Conservation (phyloP, 2,797 vertebrate genomes). For the Rhinogobio ventralis region DNA sequence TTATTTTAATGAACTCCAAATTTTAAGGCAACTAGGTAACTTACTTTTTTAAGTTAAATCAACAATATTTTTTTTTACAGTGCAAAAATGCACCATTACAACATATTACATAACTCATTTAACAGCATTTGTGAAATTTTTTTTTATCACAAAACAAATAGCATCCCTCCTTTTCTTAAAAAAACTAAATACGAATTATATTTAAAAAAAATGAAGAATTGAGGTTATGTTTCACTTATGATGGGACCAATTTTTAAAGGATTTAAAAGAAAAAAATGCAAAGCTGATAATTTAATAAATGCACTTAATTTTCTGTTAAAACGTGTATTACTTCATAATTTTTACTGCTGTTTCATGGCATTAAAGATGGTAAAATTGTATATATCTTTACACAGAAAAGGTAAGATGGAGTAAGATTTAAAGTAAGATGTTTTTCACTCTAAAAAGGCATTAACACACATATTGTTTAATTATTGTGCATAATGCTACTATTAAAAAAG, state of each 20-base stretch:
- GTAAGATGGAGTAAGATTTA: not conserved
- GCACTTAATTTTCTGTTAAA: too few species aligned
- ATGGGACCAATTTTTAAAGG: accelerated
- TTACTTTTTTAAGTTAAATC: too few species aligned
- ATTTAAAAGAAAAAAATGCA: not conserved
- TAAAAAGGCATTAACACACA: not conserved
- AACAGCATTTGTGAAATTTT: too few species aligned
- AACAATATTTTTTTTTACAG: too few species aligned
- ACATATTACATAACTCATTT: too few species aligned
- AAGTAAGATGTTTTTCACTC: not conserved
- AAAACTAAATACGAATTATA: too few species aligned
- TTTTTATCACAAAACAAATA: too few species aligned
- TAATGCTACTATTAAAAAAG: not conserved
- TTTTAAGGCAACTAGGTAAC: too few species aligned
- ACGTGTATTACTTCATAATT: not conserved
- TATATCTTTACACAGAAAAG: not conserved
- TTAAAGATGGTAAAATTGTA: not conserved
- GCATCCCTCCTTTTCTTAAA: too few species aligned
- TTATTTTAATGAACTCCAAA: too few species aligned
- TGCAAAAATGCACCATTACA: too few species aligned
- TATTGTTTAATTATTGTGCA: not conserved
- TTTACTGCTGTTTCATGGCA: not conserved
- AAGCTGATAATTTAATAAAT: not conserved
- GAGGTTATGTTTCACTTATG: not conserved
- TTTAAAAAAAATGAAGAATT: too few species aligned